These are phyloP conservation scores for Brenthis daphne DNA, from an alignment of 2,888 invertebrate genomes.

Conservation along the genomic window DNA sequence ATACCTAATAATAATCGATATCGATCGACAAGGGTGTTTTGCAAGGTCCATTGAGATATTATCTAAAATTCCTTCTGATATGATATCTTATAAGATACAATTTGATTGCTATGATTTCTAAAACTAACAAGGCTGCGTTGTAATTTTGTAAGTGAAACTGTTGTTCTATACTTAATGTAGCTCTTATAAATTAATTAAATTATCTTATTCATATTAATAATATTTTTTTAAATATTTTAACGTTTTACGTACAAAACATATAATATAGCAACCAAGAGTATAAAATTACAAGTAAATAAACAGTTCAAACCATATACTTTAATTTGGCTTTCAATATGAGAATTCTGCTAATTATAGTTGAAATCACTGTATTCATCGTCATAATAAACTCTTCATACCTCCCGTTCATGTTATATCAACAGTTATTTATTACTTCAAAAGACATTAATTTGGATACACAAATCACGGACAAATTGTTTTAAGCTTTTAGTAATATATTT, in stretches of 20 bases:
- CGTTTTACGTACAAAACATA: no score
- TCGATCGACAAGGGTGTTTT: neutral
- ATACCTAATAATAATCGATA: conserved; percentile 11
- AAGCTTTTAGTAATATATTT: conserved; percentile 2
- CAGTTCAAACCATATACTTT: no score
- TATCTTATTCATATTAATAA: no score
- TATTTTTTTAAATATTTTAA: no score
- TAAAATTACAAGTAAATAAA: no score
- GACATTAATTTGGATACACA: conserved; percentile 18
- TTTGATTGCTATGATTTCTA: no score
- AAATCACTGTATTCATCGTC: conserved; percentile 14
- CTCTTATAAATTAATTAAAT: no score
- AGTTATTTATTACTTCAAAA: conserved; percentile 20
- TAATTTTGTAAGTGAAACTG: no score
- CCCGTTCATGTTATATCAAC: conserved; percentile 6
- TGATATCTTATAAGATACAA: no score
- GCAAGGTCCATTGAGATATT: neutral
- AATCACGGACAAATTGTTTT: conserved; percentile 22
- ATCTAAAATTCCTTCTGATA: neutral
- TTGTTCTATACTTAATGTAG: no score
- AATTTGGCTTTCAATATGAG: neutral
- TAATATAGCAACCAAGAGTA: no score
- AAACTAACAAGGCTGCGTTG: no score
- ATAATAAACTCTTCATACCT: conserved; percentile 11
- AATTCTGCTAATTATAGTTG: conserved; percentile 9